Evolutionary conservation across 2,888 invertebrate genomes (phyloP).

Genomic region (Schizotus pectinicornis): DNA sequence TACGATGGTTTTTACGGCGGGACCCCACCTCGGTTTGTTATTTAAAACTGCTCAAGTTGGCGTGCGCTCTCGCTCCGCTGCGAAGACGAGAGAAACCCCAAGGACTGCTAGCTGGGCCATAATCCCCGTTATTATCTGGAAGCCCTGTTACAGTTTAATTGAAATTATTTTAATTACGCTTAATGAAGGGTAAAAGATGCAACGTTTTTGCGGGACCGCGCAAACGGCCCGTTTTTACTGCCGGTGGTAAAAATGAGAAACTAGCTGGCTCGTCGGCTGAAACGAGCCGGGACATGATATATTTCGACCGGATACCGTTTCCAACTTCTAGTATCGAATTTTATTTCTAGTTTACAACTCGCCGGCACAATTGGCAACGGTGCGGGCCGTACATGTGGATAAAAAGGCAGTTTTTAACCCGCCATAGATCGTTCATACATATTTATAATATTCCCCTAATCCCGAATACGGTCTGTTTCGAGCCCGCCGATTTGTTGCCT

Average conservation of each 20-base stretch:
- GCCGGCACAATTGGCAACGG: constrained; percentile 29
- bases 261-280: not conserved
- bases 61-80: constrained; percentile 1
- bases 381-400: constrained; percentile 31
- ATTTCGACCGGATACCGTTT: constrained; percentile 10
- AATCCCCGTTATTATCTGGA: constrained; percentile 21
- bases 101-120: constrained; percentile 16
- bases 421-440: constrained; percentile 28
- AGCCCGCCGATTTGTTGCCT: constrained; percentile 12
- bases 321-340: constrained; percentile 12
- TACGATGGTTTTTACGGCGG: too few relatives aligned
- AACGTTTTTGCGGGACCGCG: constrained; percentile 34
- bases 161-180: constrained; percentile 41
- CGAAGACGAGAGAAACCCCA: constrained; percentile 9
- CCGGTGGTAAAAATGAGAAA: constrained; percentile 19
- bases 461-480: constrained; percentile 27
- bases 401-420: constrained; percentile 35
- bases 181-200: constrained; percentile 43
- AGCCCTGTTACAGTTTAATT: constrained; percentile 36
- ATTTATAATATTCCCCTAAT: constrained; percentile 38
- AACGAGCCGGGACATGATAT: constrained; percentile 8
- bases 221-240: constrained; percentile 30
- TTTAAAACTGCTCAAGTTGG: constrained; percentile 1
- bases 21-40: too few relatives aligned
- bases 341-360: constrained; percentile 28